Conservation (phyloP, 2,113 vertebrate species). For the Maccullochella peelii region DNA sequence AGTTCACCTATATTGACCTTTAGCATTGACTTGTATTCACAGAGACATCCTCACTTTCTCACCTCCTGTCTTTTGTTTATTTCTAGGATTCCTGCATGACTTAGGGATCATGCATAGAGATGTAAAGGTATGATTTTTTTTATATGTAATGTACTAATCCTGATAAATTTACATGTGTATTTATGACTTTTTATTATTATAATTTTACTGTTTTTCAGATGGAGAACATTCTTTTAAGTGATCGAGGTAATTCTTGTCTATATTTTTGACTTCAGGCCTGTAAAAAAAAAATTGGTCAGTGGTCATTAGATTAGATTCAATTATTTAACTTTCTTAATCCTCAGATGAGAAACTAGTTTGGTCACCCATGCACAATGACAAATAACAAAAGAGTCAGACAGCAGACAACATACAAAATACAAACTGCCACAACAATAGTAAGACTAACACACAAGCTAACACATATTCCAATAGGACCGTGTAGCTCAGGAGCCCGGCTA, state of each 20-base stretch:
- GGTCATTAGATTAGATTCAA: neutral
- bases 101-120: slow-evolving; percentile 93
- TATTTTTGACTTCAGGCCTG: neutral
- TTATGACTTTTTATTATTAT: neutral
- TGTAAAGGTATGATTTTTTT: slow-evolving; percentile 85
- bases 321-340: neutral
- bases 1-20: neutral
- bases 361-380: neutral
- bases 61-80: neutral
- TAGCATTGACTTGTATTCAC: neutral
- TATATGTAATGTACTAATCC: neutral
- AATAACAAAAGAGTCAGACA: neutral
- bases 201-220: slow-evolving; percentile 84
- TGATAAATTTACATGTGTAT: neutral
- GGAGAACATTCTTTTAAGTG: slow-evolving; percentile 93
- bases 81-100: slow-evolving; percentile 91
- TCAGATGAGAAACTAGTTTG: neutral
- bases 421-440: neutral
- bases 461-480: neutral
- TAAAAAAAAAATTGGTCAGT: neutral
- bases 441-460: neutral
- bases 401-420: neutral
- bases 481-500: too few species aligned
- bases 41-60: neutral
- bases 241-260: slow-evolving; percentile 85